Base-by-base conservation (phyloP, 2,113 vertebrate genomes). In the Chionomys nivalis region DNA sequence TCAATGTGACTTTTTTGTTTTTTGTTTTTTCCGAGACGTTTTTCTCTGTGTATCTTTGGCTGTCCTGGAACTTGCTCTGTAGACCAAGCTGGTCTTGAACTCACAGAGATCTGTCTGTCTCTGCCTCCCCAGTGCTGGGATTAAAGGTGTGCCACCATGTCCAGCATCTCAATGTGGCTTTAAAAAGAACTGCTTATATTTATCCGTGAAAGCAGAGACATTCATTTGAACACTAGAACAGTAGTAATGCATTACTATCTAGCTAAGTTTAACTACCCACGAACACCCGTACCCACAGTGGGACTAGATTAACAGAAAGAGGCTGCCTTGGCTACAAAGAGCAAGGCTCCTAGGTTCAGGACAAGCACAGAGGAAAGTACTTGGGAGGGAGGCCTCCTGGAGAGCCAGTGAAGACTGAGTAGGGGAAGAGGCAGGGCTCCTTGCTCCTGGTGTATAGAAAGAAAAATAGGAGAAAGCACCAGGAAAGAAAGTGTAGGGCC, bases 171-270 rank as follows among this genome's bases (percentile, higher is more conserved):
- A 61, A 31, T 76, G 39, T 61, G 17, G 72, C 39, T 36, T 42
- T 89, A 33, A 77, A 92, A 97, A 65, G 70, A 92, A 77, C 90
- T 47, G 39, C 88, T 76, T 94, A 8, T 44, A 77, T 94, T 92
- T 85, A 31, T 63, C 72, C 66, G 61, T 52, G 87, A 81, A 96
- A 93, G 21, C 33, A 73, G 28, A 78, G 52, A 55, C 16, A 42
- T 91, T 44, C 79, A 14, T 96, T 91, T 96, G 68, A 95, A 94
- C 90, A 55, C 36, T 49, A 86, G 11, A 93, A n/a, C 1, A 73
- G 75, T 17, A 73, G 75, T 24, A 44, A 79, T 66, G n/a, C 44
- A 81, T 58, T 66, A 28, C 39, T 90, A 42, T 36, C 61, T 73
- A 90, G 63, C 13, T 49, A 90, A 3, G 49, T 49, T 85, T 36